These are phyloP conservation scores for Mustela erminea DNA, from an alignment of 2,797 vertebrate genomes.

Conservation along the genomic window DNA sequence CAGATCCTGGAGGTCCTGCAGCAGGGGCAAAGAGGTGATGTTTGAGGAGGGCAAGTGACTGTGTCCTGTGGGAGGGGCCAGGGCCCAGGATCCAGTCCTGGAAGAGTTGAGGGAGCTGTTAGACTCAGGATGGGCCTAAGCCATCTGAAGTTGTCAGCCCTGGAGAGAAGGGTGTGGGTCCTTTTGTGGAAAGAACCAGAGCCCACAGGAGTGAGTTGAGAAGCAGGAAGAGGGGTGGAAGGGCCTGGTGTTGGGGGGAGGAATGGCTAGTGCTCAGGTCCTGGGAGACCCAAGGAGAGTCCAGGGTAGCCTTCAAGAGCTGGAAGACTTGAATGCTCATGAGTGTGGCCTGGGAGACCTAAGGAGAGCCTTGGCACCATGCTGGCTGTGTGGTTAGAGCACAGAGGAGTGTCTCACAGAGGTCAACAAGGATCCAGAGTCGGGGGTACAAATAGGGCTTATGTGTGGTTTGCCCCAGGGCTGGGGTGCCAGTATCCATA, in stretches of 20 bases:
- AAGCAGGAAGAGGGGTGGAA: not conserved
- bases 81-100: not conserved
- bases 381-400: not conserved
- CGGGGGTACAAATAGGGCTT: not conserved
- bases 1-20: not conserved
- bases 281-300: not conserved
- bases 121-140: not conserved
- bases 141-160: not conserved
- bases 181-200: not conserved
- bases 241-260: not conserved
- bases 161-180: not conserved
- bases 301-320: not conserved
- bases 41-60: accelerated
- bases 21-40: not conserved
- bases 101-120: not conserved
- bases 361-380: not conserved
- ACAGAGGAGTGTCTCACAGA: too few species aligned
- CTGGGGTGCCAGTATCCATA: not conserved
- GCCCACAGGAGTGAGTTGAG: not conserved
- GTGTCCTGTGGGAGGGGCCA: not conserved
- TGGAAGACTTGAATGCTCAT: not conserved
- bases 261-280: too few species aligned
- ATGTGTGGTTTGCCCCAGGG: not conserved
- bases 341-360: not conserved
- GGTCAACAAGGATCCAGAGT: not conserved